Conservation (phyloP, 2,113 vertebrate species). For the Microcebus jonahi region DNA sequence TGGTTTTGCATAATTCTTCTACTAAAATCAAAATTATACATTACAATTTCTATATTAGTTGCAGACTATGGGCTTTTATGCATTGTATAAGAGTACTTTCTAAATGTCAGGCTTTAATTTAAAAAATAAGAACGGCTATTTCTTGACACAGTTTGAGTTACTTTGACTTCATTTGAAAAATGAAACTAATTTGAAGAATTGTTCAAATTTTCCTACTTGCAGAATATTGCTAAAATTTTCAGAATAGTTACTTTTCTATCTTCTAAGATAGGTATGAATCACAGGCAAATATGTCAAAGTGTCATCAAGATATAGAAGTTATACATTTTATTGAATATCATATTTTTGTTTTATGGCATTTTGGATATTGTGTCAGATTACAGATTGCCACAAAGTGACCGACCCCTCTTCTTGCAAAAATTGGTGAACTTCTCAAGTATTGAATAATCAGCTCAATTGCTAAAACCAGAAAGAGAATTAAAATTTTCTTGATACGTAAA, state of each 20-base stretch:
- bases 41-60: background rate
- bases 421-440: background rate
- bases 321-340: background rate
- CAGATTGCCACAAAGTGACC: background rate
- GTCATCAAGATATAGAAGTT: background rate
- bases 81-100: background rate
- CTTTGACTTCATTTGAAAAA: background rate
- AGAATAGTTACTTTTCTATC: background rate
- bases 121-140: background rate
- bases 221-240: background rate
- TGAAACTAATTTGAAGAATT: background rate
- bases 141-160: background rate
- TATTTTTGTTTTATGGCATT: slow-evolving; percentile 12
- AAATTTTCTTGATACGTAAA: background rate
- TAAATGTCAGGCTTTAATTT: background rate
- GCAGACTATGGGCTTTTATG: background rate
- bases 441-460: background rate
- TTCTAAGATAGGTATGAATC: background rate
- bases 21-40: background rate
- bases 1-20: background rate
- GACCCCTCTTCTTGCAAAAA: background rate
- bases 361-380: background rate
- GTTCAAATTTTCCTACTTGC: background rate
- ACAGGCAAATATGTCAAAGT: background rate
- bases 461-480: background rate